Evolutionary conservation across 2,113 vertebrate species (phyloP), one percentile per base, ranked within the genome.

Genomic region (Notothenia rossii): DNA sequence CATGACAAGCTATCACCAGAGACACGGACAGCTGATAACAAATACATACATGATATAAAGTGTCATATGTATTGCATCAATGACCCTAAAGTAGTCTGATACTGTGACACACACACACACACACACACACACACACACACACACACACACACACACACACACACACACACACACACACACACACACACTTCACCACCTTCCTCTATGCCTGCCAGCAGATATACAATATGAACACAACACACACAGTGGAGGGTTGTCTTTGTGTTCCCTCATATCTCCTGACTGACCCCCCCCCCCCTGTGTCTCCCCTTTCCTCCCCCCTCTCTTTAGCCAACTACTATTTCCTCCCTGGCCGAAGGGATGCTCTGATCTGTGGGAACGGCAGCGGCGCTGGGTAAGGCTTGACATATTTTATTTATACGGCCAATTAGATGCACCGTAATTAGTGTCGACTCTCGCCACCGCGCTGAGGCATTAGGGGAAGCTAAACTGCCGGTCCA

Each of bases 311-410:
- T 54, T 87, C 45, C 82, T 17, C 7, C 48, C 74, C 12, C 13
- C 14, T 33, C 22, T 56, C 25, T 33, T 13, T 69, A 99, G 98
- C 33, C 87, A 96, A 98, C 92, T 96, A 98, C 83, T 99, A 99
- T 90, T 95, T 95, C 92, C 92, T 97, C 90, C 96, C 97, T 86
- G 96, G 96, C 70, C 94, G 95, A 46, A 97, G 94, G 85, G 98
- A 99, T 89, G 97, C 98, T 89, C 93, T 99, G 69, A 95, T 99
- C 49, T 99, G 98, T 95, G 98, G 98, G 76, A 98, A 99, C 70
- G 96, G 96, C 88, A 97, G 96, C 25, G 97, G 97, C 72, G 96
- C 97, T 22, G 98, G 98, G 98, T 99, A 96, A 97, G 96, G 86
- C 81, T 82, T 18, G 56, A 69, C 75, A 78, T 88, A 72, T 72